These are phyloP conservation scores for Ranitomeya imitator DNA, from an alignment of 2,113 vertebrate genomes.

Conservation along the genomic window DNA sequence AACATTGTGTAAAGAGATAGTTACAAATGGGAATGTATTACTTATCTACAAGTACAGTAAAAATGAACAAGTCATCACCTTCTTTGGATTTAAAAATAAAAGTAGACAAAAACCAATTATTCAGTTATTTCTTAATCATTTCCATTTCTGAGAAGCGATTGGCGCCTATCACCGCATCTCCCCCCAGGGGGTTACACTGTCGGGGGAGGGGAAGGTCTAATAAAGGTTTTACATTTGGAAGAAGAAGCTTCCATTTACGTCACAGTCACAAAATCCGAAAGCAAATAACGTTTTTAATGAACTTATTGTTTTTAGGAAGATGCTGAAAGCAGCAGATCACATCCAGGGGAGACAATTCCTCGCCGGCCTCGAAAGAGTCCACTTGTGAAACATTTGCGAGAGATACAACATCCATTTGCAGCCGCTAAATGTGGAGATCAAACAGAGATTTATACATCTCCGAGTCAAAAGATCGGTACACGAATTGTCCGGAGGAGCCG, in stretches of 20 bases:
- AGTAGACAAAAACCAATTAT: too few relatives aligned
- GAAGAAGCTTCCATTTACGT: neutral
- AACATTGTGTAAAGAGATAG: too few relatives aligned
- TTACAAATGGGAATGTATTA: too few relatives aligned
- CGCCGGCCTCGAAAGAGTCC: neutral
- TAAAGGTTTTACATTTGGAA: neutral
- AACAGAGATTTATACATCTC: constrained; percentile 20
- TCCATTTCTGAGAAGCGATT: too few relatives aligned
- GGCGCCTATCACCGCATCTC: too few relatives aligned
- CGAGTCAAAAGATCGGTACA: constrained; percentile 33
- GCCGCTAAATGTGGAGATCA: constrained; percentile 10
- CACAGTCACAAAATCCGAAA: neutral
- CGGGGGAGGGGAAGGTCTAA: neutral
- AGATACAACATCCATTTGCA: constrained; percentile 21
- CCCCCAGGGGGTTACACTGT: too few relatives aligned
- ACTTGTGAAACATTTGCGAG: constrained; percentile 11
- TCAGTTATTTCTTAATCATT: too few relatives aligned
- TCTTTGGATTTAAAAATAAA: too few relatives aligned
- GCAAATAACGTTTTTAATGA: constrained; percentile 31
- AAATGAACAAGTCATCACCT: too few relatives aligned
- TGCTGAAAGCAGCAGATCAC: neutral
- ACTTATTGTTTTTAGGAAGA: neutral
- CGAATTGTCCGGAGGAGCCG: constrained; percentile 9
- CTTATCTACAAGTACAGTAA: too few relatives aligned
- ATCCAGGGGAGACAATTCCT: too few relatives aligned